Conservation (phyloP, 2,888 invertebrate species). For the Pycnomerus fuliginosus region DNA sequence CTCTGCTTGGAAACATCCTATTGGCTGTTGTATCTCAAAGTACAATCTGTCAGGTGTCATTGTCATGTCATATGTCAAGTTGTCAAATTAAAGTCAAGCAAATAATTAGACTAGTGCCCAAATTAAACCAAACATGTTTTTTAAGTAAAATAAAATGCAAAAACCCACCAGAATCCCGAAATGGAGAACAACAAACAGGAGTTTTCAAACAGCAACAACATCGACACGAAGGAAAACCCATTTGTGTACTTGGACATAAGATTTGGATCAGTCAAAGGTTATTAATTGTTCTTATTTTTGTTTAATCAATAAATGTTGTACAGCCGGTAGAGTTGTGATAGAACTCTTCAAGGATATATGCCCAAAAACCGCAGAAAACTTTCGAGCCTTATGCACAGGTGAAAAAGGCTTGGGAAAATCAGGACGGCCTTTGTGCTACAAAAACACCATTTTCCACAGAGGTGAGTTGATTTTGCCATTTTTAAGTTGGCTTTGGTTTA, state of each 20-base stretch:
- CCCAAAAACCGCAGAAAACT: slow-evolving; percentile 89
- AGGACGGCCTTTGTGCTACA: slow-evolving; percentile 79
- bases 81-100: too few species aligned
- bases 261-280: slow-evolving; percentile 69
- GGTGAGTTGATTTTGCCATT: too few species aligned
- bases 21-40: too few species aligned
- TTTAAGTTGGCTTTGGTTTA: too few species aligned
- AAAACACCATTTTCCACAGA: slow-evolving; percentile 79
- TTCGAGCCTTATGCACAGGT: slow-evolving; percentile 88
- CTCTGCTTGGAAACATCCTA: too few species aligned
- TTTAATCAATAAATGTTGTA: not conserved
- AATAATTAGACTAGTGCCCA: too few species aligned
- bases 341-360: slow-evolving; percentile 82
- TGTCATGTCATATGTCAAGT: too few species aligned
- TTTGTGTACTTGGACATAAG: slow-evolving; percentile 69
- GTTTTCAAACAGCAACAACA: too few species aligned
- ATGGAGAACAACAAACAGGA: too few species aligned
- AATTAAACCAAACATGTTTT: too few species aligned
- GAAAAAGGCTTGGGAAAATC: slow-evolving; percentile 73
- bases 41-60: too few species aligned
- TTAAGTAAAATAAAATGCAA: slow-evolving; percentile 1
- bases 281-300: slow-evolving; percentile 17
- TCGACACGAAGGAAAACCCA: slow-evolving; percentile 20
- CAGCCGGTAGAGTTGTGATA: slow-evolving; percentile 81
- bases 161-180: slow-evolving; percentile 8